phyloP scores from a whole-genome alignment of 1,140 invertebrate genomes.

The Sinella curviseta region DNA sequence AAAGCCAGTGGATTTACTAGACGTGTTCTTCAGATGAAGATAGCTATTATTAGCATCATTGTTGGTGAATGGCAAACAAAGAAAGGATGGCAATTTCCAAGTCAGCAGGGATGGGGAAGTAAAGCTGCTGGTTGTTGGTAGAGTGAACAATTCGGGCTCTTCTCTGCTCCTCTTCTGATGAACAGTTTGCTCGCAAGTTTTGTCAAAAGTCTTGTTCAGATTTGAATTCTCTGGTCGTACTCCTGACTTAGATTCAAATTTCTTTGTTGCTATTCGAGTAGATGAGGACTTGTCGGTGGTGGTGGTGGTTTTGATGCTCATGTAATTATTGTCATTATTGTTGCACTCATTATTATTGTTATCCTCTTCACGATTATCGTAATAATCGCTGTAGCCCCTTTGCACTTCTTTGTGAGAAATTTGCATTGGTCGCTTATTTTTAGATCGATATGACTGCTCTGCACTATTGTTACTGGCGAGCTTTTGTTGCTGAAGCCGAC shows the following conservation, averaged over 20 bases:
- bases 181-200: neutral
- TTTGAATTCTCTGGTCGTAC: neutral
- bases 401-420: neutral
- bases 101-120: neutral
- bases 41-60: slow-evolving; percentile 11
- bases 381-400: neutral
- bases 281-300: neutral
- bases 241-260: slow-evolving; percentile 19
- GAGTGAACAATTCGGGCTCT: neutral
- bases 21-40: neutral
- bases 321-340: neutral
- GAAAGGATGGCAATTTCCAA: slow-evolving; percentile 21
- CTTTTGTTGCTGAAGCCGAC: neutral
- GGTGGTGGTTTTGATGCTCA: neutral
- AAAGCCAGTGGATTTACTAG: neutral
- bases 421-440: neutral
- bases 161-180: neutral
- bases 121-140: neutral
- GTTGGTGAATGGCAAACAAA: slow-evolving; percentile 24
- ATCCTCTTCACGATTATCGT: neutral
- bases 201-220: neutral
- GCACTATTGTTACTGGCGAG: neutral
- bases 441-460: neutral
- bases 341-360: neutral
- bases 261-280: neutral